Evolutionary conservation across 2,113 vertebrate genomes (phyloP).

Genomic region (Hipposideros armiger): DNA sequence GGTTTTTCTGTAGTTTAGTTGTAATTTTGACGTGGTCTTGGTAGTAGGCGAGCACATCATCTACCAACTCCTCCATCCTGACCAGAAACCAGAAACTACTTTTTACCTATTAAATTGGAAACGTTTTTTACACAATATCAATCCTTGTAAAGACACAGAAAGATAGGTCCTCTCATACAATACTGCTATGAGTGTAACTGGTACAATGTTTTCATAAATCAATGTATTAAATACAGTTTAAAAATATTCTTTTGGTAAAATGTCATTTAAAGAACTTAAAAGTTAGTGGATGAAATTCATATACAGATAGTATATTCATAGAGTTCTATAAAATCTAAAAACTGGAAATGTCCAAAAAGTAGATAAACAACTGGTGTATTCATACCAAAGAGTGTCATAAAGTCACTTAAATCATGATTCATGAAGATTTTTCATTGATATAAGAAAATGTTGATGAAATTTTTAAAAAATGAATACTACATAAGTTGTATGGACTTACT

Average conservation of each 20-base stretch:
- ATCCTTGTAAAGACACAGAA: background rate
- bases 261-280: background rate
- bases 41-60: too few relatives aligned
- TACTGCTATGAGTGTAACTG: background rate
- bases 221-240: background rate
- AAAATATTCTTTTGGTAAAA: background rate
- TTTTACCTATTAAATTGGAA: slow-evolving; percentile 7
- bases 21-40: too few relatives aligned
- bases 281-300: background rate
- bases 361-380: background rate
- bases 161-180: background rate
- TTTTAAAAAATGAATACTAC: background rate
- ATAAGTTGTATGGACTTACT: background rate
- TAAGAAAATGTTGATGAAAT: background rate
- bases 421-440: background rate
- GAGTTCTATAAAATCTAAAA: background rate
- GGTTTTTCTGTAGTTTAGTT: too few relatives aligned
- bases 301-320: background rate
- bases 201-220: background rate
- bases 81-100: too few relatives aligned
- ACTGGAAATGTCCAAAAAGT: background rate
- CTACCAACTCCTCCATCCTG: too few relatives aligned
- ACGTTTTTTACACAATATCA: background rate
- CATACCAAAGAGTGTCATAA: background rate
- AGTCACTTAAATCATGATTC: background rate